A percentile compares a stretch with the other conserved stretches of the same genome.
phyloP scores from a whole-genome alignment of 2,888 invertebrate genomes.

The Gymnoscelis rufifasciata region DNA sequence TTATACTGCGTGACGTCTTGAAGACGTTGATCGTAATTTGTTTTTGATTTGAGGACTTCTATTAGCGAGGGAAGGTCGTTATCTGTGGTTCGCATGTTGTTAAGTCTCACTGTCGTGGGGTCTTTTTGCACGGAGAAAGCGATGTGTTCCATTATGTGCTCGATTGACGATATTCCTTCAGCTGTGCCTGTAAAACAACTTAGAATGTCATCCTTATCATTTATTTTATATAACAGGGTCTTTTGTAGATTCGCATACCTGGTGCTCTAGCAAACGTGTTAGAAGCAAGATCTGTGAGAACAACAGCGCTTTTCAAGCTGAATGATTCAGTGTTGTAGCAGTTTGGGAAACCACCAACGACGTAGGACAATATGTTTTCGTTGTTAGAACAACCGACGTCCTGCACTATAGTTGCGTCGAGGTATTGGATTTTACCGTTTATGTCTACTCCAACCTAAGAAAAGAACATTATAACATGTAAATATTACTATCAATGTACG shows the following conservation, averaged over 20 bases:
- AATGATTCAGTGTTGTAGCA: constrained; percentile 79
- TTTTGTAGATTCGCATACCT: constrained; percentile 54
- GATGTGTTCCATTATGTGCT: constrained; percentile 85
- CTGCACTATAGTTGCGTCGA: constrained; percentile 71
- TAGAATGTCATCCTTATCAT: too few species aligned
- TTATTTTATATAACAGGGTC: too few species aligned
- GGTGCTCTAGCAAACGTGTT: constrained; percentile 85
- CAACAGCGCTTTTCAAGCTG: constrained; percentile 59
- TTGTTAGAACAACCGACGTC: constrained; percentile 73
- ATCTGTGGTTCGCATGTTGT: constrained; percentile 73
- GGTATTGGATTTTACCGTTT: constrained; percentile 82
- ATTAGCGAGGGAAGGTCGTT: constrained; percentile 74
- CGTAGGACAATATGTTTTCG: constrained; percentile 62
- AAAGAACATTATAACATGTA: too few species aligned
- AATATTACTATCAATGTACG: too few species aligned
- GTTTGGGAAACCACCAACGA: constrained; percentile 60
- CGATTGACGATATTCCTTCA: constrained; percentile 80
- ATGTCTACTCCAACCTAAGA: constrained; percentile 79
- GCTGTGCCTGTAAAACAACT: constrained; percentile 62
- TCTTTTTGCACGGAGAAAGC: constrained; percentile 78
- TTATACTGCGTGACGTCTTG: constrained; percentile 78
- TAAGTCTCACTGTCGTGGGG: constrained; percentile 75
- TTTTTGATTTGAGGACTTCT: constrained; percentile 69
- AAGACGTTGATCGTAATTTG: constrained; percentile 76
- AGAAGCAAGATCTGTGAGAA: constrained; percentile 82